phyloP scores from a whole-genome alignment of 53 echinoderm and acorn worm genomes.

The Paelopatides confundens region DNA sequence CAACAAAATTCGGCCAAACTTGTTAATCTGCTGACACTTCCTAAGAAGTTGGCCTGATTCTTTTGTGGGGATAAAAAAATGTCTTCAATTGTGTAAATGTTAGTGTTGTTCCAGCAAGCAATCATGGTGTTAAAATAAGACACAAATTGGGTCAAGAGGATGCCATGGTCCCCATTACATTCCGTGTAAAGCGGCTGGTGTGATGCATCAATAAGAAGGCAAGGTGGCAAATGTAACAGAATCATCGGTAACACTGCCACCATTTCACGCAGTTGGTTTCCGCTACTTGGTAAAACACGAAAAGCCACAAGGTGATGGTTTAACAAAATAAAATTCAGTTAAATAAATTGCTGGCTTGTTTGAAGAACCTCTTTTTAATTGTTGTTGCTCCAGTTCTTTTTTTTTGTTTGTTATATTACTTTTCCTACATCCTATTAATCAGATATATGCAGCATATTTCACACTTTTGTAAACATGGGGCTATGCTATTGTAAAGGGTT shows the following conservation, averaged over 20 bases:
- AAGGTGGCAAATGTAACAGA: slow-evolving; percentile 6
- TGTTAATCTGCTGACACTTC: slow-evolving; percentile 24
- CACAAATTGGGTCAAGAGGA: slow-evolving; percentile 36
- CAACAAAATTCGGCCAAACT: slow-evolving; percentile 22
- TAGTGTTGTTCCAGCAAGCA: slow-evolving; percentile 11
- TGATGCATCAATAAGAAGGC: not conserved
- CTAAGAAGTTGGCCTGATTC: slow-evolving; percentile 28
- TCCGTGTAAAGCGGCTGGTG: not conserved
- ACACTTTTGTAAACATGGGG: not conserved
- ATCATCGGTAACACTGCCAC: slow-evolving; percentile 4
- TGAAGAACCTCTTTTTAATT: slow-evolving; percentile 2
- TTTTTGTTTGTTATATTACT: not conserved
- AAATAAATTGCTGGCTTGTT: not conserved
- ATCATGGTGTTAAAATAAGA: slow-evolving; percentile 40
- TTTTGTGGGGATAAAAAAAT: not conserved
- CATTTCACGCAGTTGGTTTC: slow-evolving; percentile 22
- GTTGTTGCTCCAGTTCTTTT: not conserved
- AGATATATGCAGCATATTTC: not conserved
- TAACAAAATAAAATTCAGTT: not conserved
- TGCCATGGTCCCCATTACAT: not conserved
- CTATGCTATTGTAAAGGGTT: not conserved
- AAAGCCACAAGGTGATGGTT: not conserved
- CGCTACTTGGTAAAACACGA: not conserved
- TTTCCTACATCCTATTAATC: not conserved
- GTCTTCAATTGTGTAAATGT: not conserved